Base-by-base conservation (phyloP, 2,113 vertebrate genomes). In the Carassius carassius region DNA sequence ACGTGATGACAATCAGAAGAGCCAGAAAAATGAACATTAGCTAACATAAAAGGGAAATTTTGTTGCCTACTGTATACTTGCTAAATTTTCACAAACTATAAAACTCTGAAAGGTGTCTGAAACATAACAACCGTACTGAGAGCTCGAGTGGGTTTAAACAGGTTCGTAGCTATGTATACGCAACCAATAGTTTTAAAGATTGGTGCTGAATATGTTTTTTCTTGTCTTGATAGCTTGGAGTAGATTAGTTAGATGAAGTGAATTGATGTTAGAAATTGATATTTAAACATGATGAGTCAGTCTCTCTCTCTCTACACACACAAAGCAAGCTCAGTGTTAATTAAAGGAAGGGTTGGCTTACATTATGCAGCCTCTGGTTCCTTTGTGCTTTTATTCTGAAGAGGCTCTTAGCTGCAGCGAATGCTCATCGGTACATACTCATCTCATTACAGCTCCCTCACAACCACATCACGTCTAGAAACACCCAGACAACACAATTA, bases 391-490 rank as follows among this genome's bases (percentile, higher is more conserved):
- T 83, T 85, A 81, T 86, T 63, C 60, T 89, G 81, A 89, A 87
- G 88, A 86, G 84, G 84, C 81, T 84, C 77, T 87, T 44, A 37
- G 49, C 81, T 3, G 49, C 51, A 83, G 81, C 60, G 78, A 49
- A 62, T 23, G 74, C 73, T 79, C 58, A 87, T 44, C 83, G 23
- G 75, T 89, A 82, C 86, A 80, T 84, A 89, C 88, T 81, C 88
- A 89, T 89, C 86, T 89, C 86, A 89, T 89, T 87, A 89, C 60
- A 54, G 63, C 72, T 80, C 80, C 25, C 81, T 60, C 62, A 54
- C 51, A 54, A 16, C 51, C 14, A 4, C 51, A 17, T 17, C 5
- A 54, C 16, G 0, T 17, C 5, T 54, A 54, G 14, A 17, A 54
- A 54, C 14, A 54, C 14, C 49, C 4, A 51, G 49, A 51, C 49